phyloP scores from a whole-genome alignment of 2,113 vertebrate species.

The Mobula birostris region DNA sequence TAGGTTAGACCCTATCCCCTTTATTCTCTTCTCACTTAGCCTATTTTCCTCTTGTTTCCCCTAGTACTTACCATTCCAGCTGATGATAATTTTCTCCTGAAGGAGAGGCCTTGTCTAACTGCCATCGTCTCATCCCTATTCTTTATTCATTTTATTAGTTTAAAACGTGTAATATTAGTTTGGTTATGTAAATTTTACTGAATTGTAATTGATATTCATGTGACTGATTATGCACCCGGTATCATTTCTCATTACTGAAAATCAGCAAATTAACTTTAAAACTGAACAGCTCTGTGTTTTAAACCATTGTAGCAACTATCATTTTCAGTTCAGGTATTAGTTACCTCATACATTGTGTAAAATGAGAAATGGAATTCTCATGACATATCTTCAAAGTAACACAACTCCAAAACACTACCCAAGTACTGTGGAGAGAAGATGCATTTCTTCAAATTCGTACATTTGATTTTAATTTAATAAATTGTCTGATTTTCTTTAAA shows the following conservation, averaged over 20 bases:
- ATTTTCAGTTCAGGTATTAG: not conserved
- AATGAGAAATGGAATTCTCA: not conserved
- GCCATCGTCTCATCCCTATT: not conserved
- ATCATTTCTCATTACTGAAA: not conserved
- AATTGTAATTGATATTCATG: not conserved
- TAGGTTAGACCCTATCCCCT: too few relatives aligned
- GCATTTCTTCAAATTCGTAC: not conserved
- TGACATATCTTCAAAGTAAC: not conserved
- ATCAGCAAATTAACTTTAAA: not conserved
- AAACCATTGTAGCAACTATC: not conserved
- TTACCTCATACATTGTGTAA: not conserved
- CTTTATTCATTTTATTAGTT: not conserved
- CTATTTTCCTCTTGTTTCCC: too few relatives aligned
- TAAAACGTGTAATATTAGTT: not conserved
- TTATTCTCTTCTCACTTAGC: too few relatives aligned
- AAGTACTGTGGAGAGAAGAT: not conserved
- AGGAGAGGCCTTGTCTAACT: not conserved
- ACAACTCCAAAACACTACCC: not conserved
- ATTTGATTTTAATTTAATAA: not conserved
- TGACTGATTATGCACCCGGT: not conserved
- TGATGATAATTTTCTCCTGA: too few relatives aligned
- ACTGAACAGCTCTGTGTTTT: not conserved
- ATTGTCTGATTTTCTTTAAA: not conserved
- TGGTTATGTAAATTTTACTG: not conserved
- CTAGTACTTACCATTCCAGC: too few relatives aligned